Evolutionary conservation across 2,888 invertebrate species (phyloP).

Genomic region (Trichopoda pennipes): DNA sequence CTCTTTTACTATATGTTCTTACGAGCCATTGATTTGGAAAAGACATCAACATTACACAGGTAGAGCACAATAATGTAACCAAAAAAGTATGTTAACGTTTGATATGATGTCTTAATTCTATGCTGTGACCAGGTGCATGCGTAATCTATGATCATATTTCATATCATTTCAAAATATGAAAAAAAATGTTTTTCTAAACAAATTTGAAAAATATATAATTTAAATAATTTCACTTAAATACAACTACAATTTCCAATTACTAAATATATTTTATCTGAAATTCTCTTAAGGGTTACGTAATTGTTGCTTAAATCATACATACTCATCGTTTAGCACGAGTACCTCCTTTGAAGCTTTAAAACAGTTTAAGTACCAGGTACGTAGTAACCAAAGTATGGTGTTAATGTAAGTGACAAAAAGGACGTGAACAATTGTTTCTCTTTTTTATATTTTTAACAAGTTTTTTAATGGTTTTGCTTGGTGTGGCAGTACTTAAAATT

Average conservation of each 20-base stretch:
- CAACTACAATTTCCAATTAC: neutral
- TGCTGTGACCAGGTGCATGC: too few species aligned
- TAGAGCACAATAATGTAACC: too few species aligned
- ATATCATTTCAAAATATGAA: too few species aligned
- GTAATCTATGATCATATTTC: too few species aligned
- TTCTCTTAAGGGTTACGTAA: neutral
- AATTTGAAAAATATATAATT: too few species aligned
- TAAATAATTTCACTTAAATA: neutral
- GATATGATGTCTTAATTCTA: too few species aligned
- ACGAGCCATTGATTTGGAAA: too few species aligned
- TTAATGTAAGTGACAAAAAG: slow-evolving; percentile 2
- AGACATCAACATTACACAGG: too few species aligned
- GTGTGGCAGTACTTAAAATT: slow-evolving; percentile 1
- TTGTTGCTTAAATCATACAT: neutral
- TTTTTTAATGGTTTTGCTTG: slow-evolving; percentile 19
- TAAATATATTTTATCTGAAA: neutral
- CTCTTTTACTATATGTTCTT: too few species aligned
- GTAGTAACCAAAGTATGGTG: slow-evolving; percentile 5
- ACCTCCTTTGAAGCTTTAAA: neutral
- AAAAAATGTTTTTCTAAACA: too few species aligned
- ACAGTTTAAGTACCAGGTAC: neutral
- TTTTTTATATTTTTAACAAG: slow-evolving; percentile 11
- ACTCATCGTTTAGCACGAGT: neutral
- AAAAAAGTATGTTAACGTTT: too few species aligned
- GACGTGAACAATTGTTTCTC: neutral